Evolutionary conservation across 1,140 invertebrate species (phyloP).

Genomic region (Glossosoma conforme): DNA sequence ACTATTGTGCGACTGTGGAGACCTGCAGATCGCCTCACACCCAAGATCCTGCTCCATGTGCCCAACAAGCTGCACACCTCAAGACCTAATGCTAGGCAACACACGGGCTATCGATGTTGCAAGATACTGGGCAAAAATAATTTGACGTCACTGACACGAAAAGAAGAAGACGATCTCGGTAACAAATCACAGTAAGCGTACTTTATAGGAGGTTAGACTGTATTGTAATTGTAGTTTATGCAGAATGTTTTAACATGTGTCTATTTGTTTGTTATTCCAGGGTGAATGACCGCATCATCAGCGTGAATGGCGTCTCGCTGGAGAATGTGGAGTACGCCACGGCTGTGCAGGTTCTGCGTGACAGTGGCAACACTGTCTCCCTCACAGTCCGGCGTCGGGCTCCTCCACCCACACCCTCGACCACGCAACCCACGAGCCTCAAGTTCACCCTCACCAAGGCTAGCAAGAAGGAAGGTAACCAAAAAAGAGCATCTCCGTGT

Average conservation of each 20-base stretch:
- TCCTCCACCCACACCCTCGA: slow-evolving; percentile 49
- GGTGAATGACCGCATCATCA: slow-evolving; percentile 95
- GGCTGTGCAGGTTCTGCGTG: slow-evolving; percentile 84
- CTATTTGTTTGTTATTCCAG: slow-evolving; percentile 50
- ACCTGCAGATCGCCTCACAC: too few relatives aligned
- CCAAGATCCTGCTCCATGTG: too few relatives aligned
- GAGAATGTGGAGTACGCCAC: slow-evolving; percentile 96
- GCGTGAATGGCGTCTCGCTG: slow-evolving; percentile 91
- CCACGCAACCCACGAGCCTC: slow-evolving; percentile 62
- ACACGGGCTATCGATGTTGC: too few relatives aligned
- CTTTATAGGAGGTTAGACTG: too few relatives aligned
- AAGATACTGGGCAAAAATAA: too few relatives aligned
- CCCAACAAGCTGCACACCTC: too few relatives aligned
- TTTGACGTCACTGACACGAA: too few relatives aligned
- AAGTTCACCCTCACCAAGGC: slow-evolving; percentile 82
- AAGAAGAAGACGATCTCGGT: too few relatives aligned
- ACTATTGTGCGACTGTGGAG: too few relatives aligned
- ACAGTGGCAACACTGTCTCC: slow-evolving; percentile 83
- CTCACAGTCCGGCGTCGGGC: slow-evolving; percentile 78
- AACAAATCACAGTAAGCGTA: too few relatives aligned
- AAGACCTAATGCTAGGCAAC: too few relatives aligned
- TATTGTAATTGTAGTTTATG: neutral
- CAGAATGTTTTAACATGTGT: neutral
- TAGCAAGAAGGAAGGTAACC: slow-evolving; percentile 88
- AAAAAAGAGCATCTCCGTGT: too few relatives aligned